Evolutionary conservation across 1,140 invertebrate genomes (phyloP), one percentile per base, ranked within the genome.

Genomic region (Drosophila prosaltans): DNA sequence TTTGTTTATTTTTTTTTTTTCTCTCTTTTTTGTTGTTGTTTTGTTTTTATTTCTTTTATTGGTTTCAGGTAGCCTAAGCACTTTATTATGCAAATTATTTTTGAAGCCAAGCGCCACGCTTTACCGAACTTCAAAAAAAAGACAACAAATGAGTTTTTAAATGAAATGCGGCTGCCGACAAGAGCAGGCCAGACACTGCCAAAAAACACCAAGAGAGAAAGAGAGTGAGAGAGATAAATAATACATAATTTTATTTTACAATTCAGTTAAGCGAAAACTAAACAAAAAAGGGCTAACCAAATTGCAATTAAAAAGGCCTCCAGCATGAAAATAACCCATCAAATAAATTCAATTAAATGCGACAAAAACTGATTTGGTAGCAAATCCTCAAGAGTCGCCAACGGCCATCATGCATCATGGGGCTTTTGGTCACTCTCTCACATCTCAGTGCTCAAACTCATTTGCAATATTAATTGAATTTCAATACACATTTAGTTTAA

Each of bases 61-160:
- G 76, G 72, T 83, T 86, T 88, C 83, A 86, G 83, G 83, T 86
- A 86, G 83, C 84, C 83, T 88, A 88, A 88, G 84, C 80, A 86
- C 84, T 88, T 86, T 86, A 86, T 88, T 86, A 86, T 86, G 83
- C 76, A 86, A 86, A 86, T 86, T 77, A 83, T 73, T 72, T 67
- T 51, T 61, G 54, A 51, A 64, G 74, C 66, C 74, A 85, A 71
- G 84, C 83, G 83, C 83, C 83, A 86, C 83, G 83, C 83, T 88
- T 88, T 88, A 67, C 45, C 83, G 70, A 82, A 83, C 83, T 88
- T 74, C 48, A 78, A 78, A 76, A 76, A 76, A 76, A 16, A 16
- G 16, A 16, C 16, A 16, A 78, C 59, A 73, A 78, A 71, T 64
- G 78, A 51, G 26, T 72, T 78, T 78, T 72, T 78, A 78, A 78